A percentile compares a stretch with the other conserved stretches of the same genome.
These are phyloP conservation scores for Trematomus loennbergii DNA, from an alignment of 2,113 vertebrate species.

Conservation along the genomic window DNA sequence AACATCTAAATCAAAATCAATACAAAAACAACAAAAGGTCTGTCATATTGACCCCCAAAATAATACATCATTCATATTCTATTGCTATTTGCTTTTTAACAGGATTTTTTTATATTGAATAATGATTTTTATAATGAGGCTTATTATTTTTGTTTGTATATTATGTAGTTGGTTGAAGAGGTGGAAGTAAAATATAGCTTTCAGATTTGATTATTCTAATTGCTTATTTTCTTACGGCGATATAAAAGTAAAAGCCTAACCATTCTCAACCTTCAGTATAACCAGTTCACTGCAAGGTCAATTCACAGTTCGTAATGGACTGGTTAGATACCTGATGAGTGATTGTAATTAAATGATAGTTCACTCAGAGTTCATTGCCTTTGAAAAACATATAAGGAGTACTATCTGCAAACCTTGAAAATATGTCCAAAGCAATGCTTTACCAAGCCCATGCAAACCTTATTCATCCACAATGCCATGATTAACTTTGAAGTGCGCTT, in stretches of 20 bases:
- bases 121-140: not conserved
- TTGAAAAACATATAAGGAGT: conserved; percentile 54
- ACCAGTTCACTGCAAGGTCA: not conserved
- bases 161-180: not conserved
- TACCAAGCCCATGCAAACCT: conserved; percentile 29
- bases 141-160: conserved; percentile 5
- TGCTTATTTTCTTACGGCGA: not conserved
- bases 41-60: not conserved
- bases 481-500: conserved; percentile 59
- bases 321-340: not conserved
- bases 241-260: not conserved
- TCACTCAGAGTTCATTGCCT: conserved; percentile 54
- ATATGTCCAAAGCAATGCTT: conserved; percentile 29
- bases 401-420: conserved; percentile 22
- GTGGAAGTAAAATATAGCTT: not conserved
- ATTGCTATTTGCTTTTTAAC: not conserved
- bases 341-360: conserved; percentile 37
- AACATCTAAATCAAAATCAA: not conserved
- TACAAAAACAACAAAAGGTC: not conserved
- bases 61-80: not conserved
- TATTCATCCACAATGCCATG: conserved; percentile 71
- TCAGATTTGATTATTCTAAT: not conserved
- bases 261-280: not conserved
- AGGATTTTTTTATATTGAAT: not conserved
- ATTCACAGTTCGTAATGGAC: not conserved